Conservation (phyloP, 64 coral and sea anemone species). For the Anthopleura sola region DNA sequence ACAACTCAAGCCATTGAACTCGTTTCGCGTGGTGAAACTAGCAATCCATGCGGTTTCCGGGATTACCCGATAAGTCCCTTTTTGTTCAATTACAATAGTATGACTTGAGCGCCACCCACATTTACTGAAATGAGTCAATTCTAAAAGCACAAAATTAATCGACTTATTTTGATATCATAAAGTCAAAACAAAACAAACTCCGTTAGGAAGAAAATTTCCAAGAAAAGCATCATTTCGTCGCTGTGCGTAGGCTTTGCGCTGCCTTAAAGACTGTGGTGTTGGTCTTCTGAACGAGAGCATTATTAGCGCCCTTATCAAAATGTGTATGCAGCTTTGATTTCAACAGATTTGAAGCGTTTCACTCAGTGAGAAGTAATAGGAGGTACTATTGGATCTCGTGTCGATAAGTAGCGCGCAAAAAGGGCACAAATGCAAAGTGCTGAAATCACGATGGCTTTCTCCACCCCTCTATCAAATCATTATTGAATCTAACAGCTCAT, state of each 20-base stretch:
- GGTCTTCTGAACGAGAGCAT: background rate
- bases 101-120: background rate
- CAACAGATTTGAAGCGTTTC: constrained; percentile 17
- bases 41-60: constrained; percentile 9
- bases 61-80: constrained; percentile 17
- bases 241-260: background rate
- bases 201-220: background rate
- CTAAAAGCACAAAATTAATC: background rate
- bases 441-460: constrained; percentile 6
- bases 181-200: background rate
- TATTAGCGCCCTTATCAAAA: background rate
- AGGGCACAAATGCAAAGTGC: background rate
- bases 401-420: constrained; percentile 5
- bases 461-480: constrained; percentile 6
- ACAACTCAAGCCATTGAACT: background rate
- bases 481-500: background rate
- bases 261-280: background rate
- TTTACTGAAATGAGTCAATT: background rate
- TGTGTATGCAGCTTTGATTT: constrained; percentile 4
- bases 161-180: background rate
- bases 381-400: constrained; percentile 6
- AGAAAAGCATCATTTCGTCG: background rate
- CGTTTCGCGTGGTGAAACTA: constrained; percentile 6
- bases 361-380: constrained; percentile 12
- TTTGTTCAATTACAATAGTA: constrained; percentile 24